Conservation (phyloP, 2,113 vertebrate genomes). For the Macrotus californicus region DNA sequence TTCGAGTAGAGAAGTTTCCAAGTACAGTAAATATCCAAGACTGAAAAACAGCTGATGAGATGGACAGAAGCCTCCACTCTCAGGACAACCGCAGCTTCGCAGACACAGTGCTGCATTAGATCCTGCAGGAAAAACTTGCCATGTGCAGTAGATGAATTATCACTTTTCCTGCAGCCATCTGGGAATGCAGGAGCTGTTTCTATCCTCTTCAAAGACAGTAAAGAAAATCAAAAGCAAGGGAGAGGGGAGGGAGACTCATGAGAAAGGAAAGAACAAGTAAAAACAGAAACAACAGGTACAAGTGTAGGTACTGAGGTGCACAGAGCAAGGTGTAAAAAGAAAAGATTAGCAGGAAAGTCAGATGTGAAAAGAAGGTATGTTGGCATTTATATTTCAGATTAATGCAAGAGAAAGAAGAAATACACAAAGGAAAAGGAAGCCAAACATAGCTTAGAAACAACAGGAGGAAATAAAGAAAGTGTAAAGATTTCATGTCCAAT, state of each 20-base stretch:
- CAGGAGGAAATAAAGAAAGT: neutral
- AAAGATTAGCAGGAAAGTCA: neutral
- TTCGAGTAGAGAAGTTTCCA: neutral
- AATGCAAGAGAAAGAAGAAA: neutral
- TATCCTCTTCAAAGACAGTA: neutral
- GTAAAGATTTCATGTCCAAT: neutral
- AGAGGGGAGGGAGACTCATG: neutral
- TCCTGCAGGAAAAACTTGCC: neutral
- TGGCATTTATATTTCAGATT: neutral
- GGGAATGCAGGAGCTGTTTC: neutral
- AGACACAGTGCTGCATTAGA: neutral
- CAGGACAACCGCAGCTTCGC: neutral
- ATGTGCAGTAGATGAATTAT: neutral
- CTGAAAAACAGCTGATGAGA: too few relatives aligned
- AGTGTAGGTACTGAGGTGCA: neutral
- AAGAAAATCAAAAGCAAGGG: neutral
- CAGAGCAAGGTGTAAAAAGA: neutral
- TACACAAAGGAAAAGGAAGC: neutral
- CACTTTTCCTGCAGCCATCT: neutral
- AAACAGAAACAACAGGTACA: neutral
- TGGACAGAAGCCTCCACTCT: neutral
- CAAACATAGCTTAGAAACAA: neutral
- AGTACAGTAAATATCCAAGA: rapidly evolving
- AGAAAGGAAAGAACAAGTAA: neutral
- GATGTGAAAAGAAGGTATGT: neutral